These are phyloP conservation scores for Neodiprion fabricii DNA, from an alignment of 1,140 invertebrate genomes.

Conservation along the genomic window DNA sequence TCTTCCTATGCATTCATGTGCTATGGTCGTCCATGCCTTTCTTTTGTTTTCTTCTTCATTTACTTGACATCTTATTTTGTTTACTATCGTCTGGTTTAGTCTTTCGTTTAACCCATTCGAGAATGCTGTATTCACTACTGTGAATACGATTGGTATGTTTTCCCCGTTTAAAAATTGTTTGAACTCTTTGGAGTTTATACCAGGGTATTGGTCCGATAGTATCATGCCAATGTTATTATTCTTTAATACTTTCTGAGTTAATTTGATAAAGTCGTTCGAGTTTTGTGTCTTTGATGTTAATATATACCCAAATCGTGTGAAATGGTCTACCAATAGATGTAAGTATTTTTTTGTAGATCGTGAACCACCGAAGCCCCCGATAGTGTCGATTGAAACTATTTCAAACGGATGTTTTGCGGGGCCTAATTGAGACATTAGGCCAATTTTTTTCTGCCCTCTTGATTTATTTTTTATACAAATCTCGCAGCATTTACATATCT, in stretches of 20 bases:
- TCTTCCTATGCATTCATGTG: conserved; percentile 30
- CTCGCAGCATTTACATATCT: conserved; percentile 23
- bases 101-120: conserved; percentile 23
- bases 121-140: conserved; percentile 18
- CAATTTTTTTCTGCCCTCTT: background rate
- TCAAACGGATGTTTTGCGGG: conserved; percentile 10
- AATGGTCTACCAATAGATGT: conserved; percentile 26
- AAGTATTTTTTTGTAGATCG: conserved; percentile 23
- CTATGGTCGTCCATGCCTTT: conserved; percentile 29
- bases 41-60: conserved; percentile 23
- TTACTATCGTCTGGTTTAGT: conserved; percentile 15
- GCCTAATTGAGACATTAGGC: conserved; percentile 7
- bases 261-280: background rate
- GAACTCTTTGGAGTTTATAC: conserved; percentile 22
- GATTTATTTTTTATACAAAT: conserved; percentile 20
- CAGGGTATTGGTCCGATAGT: background rate
- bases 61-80: conserved; percentile 27
- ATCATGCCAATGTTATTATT: background rate
- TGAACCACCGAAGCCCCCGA: conserved; percentile 16
- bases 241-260: conserved; percentile 17
- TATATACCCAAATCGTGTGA: conserved; percentile 28
- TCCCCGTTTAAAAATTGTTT: conserved; percentile 20
- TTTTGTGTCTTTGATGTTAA: conserved; percentile 16
- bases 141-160: conserved; percentile 23
- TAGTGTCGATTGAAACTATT: conserved; percentile 27